Conservation (phyloP, 1,140 invertebrate genomes). For the Arion vulgaris region DNA sequence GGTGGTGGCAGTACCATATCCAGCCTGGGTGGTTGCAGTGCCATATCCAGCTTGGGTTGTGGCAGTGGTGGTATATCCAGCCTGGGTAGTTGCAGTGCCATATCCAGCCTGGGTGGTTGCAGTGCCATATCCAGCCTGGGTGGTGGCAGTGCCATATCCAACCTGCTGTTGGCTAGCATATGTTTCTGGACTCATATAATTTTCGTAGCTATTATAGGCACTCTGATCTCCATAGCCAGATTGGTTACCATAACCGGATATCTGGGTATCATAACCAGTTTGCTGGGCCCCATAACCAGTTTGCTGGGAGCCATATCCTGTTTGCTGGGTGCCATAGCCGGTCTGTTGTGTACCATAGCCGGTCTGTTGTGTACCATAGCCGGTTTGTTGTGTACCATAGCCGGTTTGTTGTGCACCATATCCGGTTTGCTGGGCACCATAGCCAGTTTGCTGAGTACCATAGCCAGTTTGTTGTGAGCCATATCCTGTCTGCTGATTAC, state of each 20-base stretch:
- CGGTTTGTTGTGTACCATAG: neutral
- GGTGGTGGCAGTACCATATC: neutral
- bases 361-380: constrained; percentile 15
- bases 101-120: no score
- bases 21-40: no score
- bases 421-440: neutral
- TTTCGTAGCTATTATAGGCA: constrained; percentile 8
- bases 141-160: no score
- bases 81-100: no score
- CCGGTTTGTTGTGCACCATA: neutral
- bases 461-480: neutral
- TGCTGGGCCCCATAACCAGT: neutral
- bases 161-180: constrained; percentile 17
- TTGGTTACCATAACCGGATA: neutral
- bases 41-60: neutral
- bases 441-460: constrained; percentile 16
- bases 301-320: neutral
- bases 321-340: neutral
- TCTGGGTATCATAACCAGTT: neutral
- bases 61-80: no score
- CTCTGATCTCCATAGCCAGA: neutral
- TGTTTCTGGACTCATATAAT: neutral
- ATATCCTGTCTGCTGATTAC: constrained; percentile 2
- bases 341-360: neutral
- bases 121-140: neutral